Evolutionary conservation across 2,113 vertebrate species (phyloP).

Genomic region (Australoheros scitulus): DNA sequence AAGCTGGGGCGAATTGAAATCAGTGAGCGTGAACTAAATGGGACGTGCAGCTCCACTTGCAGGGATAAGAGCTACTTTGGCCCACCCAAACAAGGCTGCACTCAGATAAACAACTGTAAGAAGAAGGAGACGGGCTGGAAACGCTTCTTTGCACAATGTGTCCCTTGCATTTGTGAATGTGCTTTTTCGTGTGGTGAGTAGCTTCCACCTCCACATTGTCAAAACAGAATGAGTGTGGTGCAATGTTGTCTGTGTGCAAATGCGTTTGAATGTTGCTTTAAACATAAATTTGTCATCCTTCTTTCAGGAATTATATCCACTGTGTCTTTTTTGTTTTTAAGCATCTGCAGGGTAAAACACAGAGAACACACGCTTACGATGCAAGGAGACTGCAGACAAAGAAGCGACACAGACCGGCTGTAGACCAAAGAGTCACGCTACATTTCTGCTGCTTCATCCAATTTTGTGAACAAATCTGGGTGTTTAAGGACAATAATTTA

Average conservation of each 20-base stretch:
- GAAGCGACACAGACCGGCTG: slow-evolving; percentile 2
- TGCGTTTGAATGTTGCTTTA: slow-evolving; percentile 7
- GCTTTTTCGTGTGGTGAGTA: slow-evolving; percentile 78
- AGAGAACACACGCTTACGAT: neutral
- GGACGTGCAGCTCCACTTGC: slow-evolving; percentile 82
- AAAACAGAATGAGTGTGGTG: neutral
- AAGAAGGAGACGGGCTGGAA: slow-evolving; percentile 82
- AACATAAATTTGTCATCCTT: neutral
- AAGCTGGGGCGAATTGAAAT: slow-evolving; percentile 77
- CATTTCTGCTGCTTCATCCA: slow-evolving; percentile 16
- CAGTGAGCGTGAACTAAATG: slow-evolving; percentile 78
- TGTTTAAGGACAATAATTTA: slow-evolving; percentile 12
- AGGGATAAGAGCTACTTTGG: slow-evolving; percentile 70
- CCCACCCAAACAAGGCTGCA: slow-evolving; percentile 75
- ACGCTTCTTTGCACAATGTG: slow-evolving; percentile 80
- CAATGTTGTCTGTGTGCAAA: neutral
- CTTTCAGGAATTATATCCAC: neutral
- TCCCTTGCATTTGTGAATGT: slow-evolving; percentile 84
- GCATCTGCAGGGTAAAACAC: slow-evolving; percentile 49
- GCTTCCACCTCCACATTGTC: neutral
- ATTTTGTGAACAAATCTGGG: slow-evolving; percentile 13
- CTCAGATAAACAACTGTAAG: slow-evolving; percentile 79
- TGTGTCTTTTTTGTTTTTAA: slow-evolving; percentile 22
- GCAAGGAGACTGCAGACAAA: slow-evolving; percentile 18
- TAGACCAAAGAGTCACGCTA: neutral